A percentile compares a stretch with the other conserved stretches of the same genome.
These are phyloP conservation scores for Apamea crenata DNA, from an alignment of 2,888 invertebrate genomes.

Conservation along the genomic window DNA sequence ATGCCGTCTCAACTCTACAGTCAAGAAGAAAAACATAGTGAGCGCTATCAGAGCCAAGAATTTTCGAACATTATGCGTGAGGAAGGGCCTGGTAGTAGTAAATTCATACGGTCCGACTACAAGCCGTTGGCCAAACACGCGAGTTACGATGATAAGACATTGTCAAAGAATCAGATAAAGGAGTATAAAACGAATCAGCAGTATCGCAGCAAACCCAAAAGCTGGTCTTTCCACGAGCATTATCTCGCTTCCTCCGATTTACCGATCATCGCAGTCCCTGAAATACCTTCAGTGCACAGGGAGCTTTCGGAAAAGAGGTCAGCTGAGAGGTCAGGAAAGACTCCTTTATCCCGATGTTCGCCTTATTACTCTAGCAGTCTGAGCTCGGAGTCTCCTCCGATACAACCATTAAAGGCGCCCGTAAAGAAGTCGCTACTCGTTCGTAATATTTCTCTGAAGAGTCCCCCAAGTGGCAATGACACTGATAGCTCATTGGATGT, in stretches of 20 bases:
- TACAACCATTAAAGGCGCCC: constrained; percentile 92
- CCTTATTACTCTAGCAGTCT: constrained; percentile 94
- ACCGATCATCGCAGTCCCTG: constrained; percentile 90
- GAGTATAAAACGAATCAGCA: constrained; percentile 91
- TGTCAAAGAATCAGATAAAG: constrained; percentile 92
- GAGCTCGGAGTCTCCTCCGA: constrained; percentile 93
- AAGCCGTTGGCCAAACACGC: constrained; percentile 92
- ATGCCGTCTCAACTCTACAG: constrained; percentile 90
- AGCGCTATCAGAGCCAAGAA: constrained; percentile 92
- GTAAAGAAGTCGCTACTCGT: constrained; percentile 92
- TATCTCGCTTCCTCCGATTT: constrained; percentile 90
- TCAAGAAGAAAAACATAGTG: constrained; percentile 91
- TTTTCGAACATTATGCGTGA: constrained; percentile 89
- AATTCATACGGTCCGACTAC: constrained; percentile 88
- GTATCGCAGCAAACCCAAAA: constrained; percentile 90
- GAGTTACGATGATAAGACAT: constrained; percentile 92
- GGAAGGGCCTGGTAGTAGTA: constrained; percentile 74
- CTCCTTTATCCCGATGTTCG: constrained; percentile 92
- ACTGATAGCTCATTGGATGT: constrained; percentile 93
- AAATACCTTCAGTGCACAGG: constrained; percentile 85
- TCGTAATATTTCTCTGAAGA: constrained; percentile 91
- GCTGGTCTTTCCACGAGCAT: constrained; percentile 92
- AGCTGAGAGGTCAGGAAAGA: constrained; percentile 87
- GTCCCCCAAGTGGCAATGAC: constrained; percentile 94
- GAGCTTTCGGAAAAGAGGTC: constrained; percentile 86